Evolutionary conservation across 2,797 vertebrate species (phyloP), one percentile per base, ranked within the genome.

Genomic region (Eulemur rubriventer): DNA sequence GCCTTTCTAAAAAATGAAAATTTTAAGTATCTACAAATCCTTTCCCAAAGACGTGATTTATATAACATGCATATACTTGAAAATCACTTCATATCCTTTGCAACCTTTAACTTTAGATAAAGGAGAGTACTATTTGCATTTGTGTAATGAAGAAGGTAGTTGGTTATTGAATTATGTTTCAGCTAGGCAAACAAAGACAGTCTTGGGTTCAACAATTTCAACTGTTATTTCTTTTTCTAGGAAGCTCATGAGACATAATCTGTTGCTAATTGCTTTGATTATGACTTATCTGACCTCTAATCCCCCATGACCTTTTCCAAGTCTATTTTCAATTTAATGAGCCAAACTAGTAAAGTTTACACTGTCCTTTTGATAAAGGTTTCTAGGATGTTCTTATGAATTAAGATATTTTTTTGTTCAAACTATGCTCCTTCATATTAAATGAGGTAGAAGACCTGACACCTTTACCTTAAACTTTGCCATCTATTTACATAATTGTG

Each of bases 211-310:
- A 93, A 92, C 63, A 95, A 97, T 92, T 92, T 97, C 96, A 98
- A 89, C 50, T 83, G 63, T 96, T 92, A 92, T 96, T 98, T 97
- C 79, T 93, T 96, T 98, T 98, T 75, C 84, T 78, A 97, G 94
- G 89, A 82, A 96, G 82, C 70, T 98, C 92, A 70, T 70, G 96
- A 97, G 69, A 95, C 63, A 97, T 87, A 98, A 97, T 96, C 91
- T 95, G 95, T 89, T 97, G 65, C 75, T 98, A 98, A 98, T 98
- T 98, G 94, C 96, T 97, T 98, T 98, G 97, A 98, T 98, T 98
- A 97, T 97, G 97, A 97, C 52, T 97, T 98, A 96, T 95, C 89
- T 96, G 97, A 98, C 92, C 97, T 98, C 78, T 97, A 97, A 98
- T 97, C 97, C 96, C 46, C 52, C 20, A 50, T 96, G 96, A 98